Percentiles rank a stretch among this genome's conserved stretches.
These are phyloP conservation scores for Gymnocephalus cernua DNA, from an alignment of 2,113 vertebrate species.

Conservation along the genomic window DNA sequence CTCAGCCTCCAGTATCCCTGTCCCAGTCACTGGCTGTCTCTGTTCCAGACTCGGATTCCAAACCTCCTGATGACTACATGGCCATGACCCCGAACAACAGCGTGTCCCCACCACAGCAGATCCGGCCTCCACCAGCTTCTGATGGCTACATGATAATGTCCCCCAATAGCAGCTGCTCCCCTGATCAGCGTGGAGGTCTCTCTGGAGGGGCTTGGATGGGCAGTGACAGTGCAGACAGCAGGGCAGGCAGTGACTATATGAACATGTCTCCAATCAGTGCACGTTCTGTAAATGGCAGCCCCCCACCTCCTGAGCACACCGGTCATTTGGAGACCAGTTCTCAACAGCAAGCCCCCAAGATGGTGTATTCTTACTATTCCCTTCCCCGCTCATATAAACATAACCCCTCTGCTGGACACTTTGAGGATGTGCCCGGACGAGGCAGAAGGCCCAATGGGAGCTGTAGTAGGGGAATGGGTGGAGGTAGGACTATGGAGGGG, in stretches of 20 bases:
- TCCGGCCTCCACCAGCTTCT: conserved; percentile 73
- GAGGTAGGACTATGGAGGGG: conserved; percentile 47
- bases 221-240: conserved; percentile 79
- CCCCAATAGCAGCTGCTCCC: conserved; percentile 85
- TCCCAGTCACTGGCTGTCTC: conserved; percentile 76
- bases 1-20: conserved; percentile 67
- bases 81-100: conserved; percentile 85
- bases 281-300: conserved; percentile 82
- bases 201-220: conserved; percentile 74
- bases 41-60: conserved; percentile 76
- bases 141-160: conserved; percentile 89
- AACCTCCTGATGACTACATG: conserved; percentile 85
- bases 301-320: conserved; percentile 68
- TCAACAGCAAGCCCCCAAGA: conserved; percentile 81
- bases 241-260: conserved; percentile 86
- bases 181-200: conserved; percentile 80
- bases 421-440: conserved; percentile 77
- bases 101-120: conserved; percentile 85
- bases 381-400: conserved; percentile 85
- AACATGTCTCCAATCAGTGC: conserved; percentile 87
- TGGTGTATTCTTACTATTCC: conserved; percentile 85
- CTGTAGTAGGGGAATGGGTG: conserved; percentile 59
- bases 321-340: conserved; percentile 63
- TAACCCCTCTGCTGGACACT: conserved; percentile 68
- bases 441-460: conserved; percentile 72